These are phyloP conservation scores for Panurus biarmicus DNA, from an alignment of 2,113 vertebrate genomes.

Conservation along the genomic window DNA sequence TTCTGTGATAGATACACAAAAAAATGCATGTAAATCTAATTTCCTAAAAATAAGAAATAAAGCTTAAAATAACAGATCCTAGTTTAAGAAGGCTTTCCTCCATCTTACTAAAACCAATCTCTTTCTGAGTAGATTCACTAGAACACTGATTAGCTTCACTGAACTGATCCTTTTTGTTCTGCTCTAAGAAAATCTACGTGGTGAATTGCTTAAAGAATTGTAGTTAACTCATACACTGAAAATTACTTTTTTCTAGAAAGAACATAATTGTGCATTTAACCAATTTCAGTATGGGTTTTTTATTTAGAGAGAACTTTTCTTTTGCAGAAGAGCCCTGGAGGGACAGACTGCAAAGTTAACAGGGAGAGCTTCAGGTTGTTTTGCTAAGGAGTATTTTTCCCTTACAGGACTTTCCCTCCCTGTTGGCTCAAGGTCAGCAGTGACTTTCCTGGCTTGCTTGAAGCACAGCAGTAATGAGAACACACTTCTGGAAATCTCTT, in stretches of 20 bases:
- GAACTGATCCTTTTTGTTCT: neutral
- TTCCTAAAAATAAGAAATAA: neutral
- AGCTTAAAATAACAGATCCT: neutral
- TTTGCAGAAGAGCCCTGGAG: neutral
- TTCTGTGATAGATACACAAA: neutral
- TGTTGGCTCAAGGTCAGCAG: neutral
- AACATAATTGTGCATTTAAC: neutral
- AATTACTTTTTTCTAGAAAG: neutral
- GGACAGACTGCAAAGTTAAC: neutral
- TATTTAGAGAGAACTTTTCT: neutral
- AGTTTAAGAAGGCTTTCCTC: neutral
- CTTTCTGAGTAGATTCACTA: neutral
- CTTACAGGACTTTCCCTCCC: neutral
- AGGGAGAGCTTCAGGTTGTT: neutral
- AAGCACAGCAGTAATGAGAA: slow-evolving; percentile 1
- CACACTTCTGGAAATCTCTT: slow-evolving; percentile 18
- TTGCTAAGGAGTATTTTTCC: slow-evolving; percentile 8
- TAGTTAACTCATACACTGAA: neutral
- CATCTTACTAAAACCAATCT: neutral
- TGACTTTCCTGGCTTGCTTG: slow-evolving; percentile 21
- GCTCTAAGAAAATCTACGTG: neutral
- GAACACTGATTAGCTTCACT: neutral
- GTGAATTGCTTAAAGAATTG: neutral
- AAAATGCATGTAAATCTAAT: neutral
- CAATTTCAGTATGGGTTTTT: neutral